phyloP scores from a whole-genome alignment of 1,140 invertebrate species.

The Spodoptera litura region DNA sequence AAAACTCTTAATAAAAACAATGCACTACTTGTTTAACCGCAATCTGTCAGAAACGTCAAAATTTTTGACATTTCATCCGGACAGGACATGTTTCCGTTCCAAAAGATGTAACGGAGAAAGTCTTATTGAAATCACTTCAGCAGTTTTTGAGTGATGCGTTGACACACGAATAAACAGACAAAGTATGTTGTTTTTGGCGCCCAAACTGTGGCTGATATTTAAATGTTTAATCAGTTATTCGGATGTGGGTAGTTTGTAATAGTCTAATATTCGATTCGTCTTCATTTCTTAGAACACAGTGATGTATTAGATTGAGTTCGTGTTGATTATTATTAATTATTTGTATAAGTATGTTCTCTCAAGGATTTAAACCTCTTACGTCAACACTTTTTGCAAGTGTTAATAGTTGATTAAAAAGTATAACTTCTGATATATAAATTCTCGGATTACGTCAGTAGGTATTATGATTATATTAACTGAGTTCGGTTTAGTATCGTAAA shows the following conservation, averaged over 20 bases:
- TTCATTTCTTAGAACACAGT: not conserved
- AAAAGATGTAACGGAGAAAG: slow-evolving; percentile 25
- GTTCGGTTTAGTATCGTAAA: no score
- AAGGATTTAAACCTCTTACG: not conserved
- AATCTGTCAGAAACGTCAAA: slow-evolving; percentile 7
- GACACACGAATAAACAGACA: slow-evolving; percentile 24
- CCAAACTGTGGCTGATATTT: not conserved
- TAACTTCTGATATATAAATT: no score
- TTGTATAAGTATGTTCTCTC: not conserved
- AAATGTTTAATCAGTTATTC: slow-evolving; percentile 20
- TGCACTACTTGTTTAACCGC: not conserved
- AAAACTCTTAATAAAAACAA: no score
- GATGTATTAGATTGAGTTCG: not conserved
- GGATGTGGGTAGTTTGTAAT: slow-evolving; percentile 2
- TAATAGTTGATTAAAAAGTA: no score
- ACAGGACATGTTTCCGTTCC: slow-evolving; percentile 10
- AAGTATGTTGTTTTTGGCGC: slow-evolving; percentile 16
- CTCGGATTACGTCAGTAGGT: no score
- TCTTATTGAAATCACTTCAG: not conserved
- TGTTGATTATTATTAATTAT: slow-evolving; percentile 7
- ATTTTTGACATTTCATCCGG: not conserved
- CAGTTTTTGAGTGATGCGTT: not conserved
- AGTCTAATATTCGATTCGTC: not conserved
- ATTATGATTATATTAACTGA: no score
- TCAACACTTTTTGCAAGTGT: not conserved